These are phyloP conservation scores for Caloenas nicobarica DNA, from an alignment of 2,113 vertebrate species.

Conservation along the genomic window DNA sequence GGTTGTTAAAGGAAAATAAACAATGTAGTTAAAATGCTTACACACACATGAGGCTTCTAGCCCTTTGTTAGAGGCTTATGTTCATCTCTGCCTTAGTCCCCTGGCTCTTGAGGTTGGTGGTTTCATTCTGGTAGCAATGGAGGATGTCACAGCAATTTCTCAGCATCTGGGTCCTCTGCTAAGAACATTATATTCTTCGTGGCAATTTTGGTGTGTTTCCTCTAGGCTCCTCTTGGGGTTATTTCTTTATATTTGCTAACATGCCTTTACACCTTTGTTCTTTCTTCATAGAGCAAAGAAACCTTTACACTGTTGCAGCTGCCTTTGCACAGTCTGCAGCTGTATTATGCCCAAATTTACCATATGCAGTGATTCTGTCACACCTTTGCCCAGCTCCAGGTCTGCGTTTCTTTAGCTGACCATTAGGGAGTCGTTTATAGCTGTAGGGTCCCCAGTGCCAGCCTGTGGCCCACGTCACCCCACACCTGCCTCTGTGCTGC, in stretches of 20 bases:
- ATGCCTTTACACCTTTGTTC: background rate
- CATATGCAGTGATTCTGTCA: too few species aligned
- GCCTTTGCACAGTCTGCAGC: background rate
- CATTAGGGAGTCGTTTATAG: background rate
- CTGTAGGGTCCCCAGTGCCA: background rate
- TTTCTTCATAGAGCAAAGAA: background rate
- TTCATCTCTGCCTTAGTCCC: background rate
- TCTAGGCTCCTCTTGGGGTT: background rate
- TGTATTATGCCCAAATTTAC: background rate
- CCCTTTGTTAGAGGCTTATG: accelerated
- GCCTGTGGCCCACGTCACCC: background rate
- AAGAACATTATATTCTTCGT: accelerated
- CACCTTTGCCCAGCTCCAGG: background rate
- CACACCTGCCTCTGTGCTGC: background rate
- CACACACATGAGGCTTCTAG: accelerated
- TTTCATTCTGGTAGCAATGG: background rate
- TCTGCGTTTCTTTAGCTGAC: background rate
- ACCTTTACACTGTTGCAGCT: background rate
- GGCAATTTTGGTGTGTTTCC: background rate
- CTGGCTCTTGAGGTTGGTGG: background rate
- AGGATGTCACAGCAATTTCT: background rate
- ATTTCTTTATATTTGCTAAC: background rate
- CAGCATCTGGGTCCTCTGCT: background rate
- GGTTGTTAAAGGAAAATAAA: background rate
- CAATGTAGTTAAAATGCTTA: background rate